phyloP scores from a whole-genome alignment of 2,888 invertebrate species.

The Lobophora halterata region DNA sequence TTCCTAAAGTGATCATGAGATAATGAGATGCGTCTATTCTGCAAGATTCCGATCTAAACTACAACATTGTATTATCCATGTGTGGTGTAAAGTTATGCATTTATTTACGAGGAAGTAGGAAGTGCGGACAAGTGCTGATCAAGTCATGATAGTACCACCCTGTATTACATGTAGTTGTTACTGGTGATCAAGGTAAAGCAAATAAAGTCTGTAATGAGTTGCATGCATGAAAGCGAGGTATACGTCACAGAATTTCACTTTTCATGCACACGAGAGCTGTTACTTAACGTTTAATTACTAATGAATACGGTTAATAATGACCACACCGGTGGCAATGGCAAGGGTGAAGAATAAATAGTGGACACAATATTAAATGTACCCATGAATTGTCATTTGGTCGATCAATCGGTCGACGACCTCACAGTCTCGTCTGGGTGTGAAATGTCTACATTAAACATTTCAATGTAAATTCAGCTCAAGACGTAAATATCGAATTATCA shows the following conservation, averaged over 20 bases:
- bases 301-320: slow-evolving; percentile 20
- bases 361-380: slow-evolving; percentile 16
- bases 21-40: no score
- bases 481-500: slow-evolving; percentile 23
- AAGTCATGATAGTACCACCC: not conserved
- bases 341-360: not conserved
- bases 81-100: slow-evolving; percentile 1
- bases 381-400: slow-evolving; percentile 16
- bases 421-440: slow-evolving; percentile 17
- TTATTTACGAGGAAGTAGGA: slow-evolving; percentile 17
- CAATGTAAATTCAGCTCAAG: slow-evolving; percentile 22
- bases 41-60: no score
- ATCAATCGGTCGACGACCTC: slow-evolving; percentile 30
- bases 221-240: slow-evolving; percentile 9
- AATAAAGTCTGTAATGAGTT: not conserved
- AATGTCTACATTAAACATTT: slow-evolving; percentile 23
- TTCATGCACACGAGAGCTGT: slow-evolving; percentile 26
- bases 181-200: not conserved
- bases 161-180: not conserved
- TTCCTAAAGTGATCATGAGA: no score
- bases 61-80: not conserved
- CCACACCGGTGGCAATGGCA: slow-evolving; percentile 1
- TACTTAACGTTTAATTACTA: slow-evolving; percentile 31
- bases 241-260: slow-evolving; percentile 34
- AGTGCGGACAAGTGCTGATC: slow-evolving; percentile 13